These are phyloP conservation scores for Melozone crissalis DNA, from an alignment of 2,113 vertebrate genomes.

Conservation along the genomic window DNA sequence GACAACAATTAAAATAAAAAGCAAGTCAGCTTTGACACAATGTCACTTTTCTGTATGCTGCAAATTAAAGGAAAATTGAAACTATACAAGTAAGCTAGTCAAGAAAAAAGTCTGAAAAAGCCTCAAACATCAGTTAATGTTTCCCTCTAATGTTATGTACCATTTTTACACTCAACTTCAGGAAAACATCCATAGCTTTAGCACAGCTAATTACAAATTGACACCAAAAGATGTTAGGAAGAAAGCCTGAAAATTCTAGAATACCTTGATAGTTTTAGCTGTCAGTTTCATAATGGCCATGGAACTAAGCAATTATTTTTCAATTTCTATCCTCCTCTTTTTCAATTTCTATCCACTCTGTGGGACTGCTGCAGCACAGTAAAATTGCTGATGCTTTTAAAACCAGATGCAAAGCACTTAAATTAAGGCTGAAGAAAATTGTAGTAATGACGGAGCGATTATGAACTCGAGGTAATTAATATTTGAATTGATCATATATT, in stretches of 20 bases:
- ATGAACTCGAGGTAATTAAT: neutral
- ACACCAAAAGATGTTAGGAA: neutral
- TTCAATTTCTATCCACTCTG: neutral
- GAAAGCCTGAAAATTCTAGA: neutral
- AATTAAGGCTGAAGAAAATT: neutral
- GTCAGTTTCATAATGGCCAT: neutral
- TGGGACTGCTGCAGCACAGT: fast-evolving
- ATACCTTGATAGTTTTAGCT: neutral
- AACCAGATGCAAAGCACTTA: neutral
- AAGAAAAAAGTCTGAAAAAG: neutral
- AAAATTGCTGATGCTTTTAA: slow-evolving; percentile 7
- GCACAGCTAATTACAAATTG: neutral
- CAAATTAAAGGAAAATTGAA: slow-evolving; percentile 33
- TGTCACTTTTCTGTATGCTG: neutral
- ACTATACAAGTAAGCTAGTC: neutral
- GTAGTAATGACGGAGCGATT: neutral
- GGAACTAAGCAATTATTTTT: neutral
- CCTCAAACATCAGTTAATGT: neutral
- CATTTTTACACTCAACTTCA: neutral
- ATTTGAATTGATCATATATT: neutral
- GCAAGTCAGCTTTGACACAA: slow-evolving; percentile 31
- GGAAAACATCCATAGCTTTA: neutral
- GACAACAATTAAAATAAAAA: slow-evolving; percentile 62
- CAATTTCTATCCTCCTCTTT: neutral
- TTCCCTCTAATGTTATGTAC: neutral